A percentile compares a stretch with the other conserved stretches of the same genome.
Conservation (phyloP, 2,113 vertebrate species). For the Cariama cristata region DNA sequence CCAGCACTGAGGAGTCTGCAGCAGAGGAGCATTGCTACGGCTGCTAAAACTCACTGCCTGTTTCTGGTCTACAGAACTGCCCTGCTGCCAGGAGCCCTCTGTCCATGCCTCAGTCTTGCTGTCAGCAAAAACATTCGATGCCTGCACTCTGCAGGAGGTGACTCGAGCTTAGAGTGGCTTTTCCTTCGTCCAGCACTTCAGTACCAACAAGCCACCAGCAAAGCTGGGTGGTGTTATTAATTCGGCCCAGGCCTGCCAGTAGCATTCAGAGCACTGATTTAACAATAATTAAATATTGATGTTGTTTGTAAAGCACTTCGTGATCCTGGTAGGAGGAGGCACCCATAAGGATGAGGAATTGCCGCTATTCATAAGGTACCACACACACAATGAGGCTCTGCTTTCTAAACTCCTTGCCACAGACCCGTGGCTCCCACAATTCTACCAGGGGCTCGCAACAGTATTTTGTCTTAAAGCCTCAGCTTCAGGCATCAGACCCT, state of each 20-base stretch:
- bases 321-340: constrained; percentile 10
- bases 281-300: constrained; percentile 12
- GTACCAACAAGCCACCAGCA: not conserved
- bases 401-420: not conserved
- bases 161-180: not conserved
- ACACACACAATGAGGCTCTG: not conserved
- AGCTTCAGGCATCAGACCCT: not conserved
- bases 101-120: not conserved
- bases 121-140: fast-evolving
- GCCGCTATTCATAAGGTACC: not conserved
- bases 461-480: not conserved
- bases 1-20: not conserved
- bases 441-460: not conserved
- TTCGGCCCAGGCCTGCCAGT: not conserved
- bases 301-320: constrained; percentile 20
- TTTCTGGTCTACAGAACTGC: not conserved
- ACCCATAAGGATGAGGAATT: not conserved
- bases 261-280: constrained; percentile 3
- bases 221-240: not conserved
- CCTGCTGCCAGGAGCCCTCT: not conserved
- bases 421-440: not conserved
- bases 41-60: not conserved
- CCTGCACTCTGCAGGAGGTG: not conserved
- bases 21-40: not conserved
- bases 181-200: not conserved